Base-by-base conservation (phyloP, 1,140 invertebrate species). In the Dreissena rostriformis region DNA sequence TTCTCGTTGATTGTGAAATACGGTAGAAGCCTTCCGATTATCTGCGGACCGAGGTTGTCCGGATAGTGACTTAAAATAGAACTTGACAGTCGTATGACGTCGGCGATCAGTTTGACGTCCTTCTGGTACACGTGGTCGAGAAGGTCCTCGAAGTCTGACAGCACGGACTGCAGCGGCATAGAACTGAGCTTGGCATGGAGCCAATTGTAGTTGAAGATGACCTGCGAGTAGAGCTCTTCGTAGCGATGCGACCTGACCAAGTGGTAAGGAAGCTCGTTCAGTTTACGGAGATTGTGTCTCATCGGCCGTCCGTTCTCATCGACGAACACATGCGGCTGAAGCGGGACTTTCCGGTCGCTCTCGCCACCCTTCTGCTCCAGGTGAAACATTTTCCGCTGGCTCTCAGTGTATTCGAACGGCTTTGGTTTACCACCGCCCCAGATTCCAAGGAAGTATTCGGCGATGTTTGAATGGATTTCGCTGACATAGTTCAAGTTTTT, bases 201-300 rank as follows among this genome's bases (percentile, higher is more conserved):
- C 97, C 98, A 99, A 86, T 98, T 96, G 92, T 99, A 99, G 93
- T 99, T 99, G 93, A 99, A 99, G 0, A 99, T 95, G 14, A 99
- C 98, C 89, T 98, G 96, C 72, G 97, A 96, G 92, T 98, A 99
- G 0, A 99, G 94, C 93, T 99, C 98, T 81, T 97, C 96, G 90
- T 98, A 98, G 29, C 98, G 95, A 75, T 97, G 96, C 0, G 98
- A 96, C 19, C 98, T 95, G 0, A 99, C 96, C 88, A 99, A 94
- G 91, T 99, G 98, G 93, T 96, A 99, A 0, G 99, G 98, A 66
- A 99, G 93, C 92, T 99, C 98, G 80, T 91, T 94, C 17, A 95
- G 88, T 86, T 94, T 94, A 49, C 94, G 85, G 12, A 94, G 86
- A 86, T 95, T 95, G 88, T 93, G 94, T 10, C 98, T 85, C 17